phyloP scores from a whole-genome alignment of 2,113 vertebrate species.

The Myiopsitta monachus region DNA sequence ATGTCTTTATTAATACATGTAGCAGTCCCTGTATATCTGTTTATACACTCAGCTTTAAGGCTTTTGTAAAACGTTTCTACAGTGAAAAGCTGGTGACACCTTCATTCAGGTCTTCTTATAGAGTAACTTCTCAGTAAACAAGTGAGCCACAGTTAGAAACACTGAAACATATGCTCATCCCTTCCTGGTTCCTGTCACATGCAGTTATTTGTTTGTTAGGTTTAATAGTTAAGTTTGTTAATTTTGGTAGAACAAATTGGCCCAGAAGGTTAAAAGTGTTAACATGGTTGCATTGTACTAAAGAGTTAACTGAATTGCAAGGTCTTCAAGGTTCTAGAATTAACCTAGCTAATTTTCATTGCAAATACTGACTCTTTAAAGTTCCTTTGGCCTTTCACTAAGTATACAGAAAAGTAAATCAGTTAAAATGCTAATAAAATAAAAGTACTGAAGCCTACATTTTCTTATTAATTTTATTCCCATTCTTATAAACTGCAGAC shows the following conservation, averaged over 20 bases:
- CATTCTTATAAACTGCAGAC: neutral
- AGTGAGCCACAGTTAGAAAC: neutral
- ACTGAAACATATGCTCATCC: accelerated
- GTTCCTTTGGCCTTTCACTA: neutral
- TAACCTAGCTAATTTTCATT: neutral
- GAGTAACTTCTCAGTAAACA: neutral
- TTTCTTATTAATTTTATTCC: neutral
- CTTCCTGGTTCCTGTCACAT: neutral
- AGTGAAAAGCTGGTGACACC: neutral
- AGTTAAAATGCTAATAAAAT: neutral
- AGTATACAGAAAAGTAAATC: neutral
- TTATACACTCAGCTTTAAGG: neutral
- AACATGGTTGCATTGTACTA: neutral
- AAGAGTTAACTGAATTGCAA: accelerated
- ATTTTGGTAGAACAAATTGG: neutral
- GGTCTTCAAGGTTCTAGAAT: neutral
- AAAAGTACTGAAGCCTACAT: neutral
- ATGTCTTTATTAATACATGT: neutral
- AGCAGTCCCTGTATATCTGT: neutral
- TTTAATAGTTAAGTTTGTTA: neutral
- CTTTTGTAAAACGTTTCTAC: neutral
- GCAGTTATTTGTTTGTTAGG: neutral
- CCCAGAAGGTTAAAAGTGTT: neutral
- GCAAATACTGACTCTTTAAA: neutral
- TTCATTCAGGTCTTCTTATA: neutral